phyloP scores from a whole-genome alignment of 1,140 invertebrate species.

The Monochamus saltuarius region DNA sequence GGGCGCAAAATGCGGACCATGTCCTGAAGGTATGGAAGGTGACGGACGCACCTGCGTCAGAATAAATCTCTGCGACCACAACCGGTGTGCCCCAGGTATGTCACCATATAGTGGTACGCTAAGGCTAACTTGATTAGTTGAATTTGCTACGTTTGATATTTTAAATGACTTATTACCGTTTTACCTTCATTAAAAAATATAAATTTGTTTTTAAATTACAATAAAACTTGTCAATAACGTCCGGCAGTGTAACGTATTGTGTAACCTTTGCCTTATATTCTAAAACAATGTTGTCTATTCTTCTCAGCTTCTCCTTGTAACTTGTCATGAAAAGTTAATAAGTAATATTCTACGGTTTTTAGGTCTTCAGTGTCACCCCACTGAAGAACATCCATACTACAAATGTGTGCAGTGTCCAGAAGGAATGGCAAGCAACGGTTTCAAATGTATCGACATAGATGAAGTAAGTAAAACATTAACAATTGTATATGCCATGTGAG shows the following conservation, averaged over 20 bases:
- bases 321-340: not conserved
- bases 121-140: too few species aligned
- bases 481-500: too few species aligned
- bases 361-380: slow-evolving; percentile 61
- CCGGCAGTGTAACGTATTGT: too few species aligned
- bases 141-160: too few species aligned
- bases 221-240: too few species aligned
- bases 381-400: slow-evolving; percentile 69
- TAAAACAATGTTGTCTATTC: too few species aligned
- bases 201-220: too few species aligned
- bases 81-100: slow-evolving; percentile 68
- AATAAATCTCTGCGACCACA: slow-evolving; percentile 65
- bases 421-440: slow-evolving; percentile 87
- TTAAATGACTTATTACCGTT: too few species aligned
- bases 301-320: too few species aligned
- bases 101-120: too few species aligned
- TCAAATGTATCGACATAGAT: slow-evolving; percentile 74
- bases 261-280: too few species aligned
- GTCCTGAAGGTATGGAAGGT: slow-evolving; percentile 80
- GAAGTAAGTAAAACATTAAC: slow-evolving; percentile 72
- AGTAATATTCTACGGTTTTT: not conserved
- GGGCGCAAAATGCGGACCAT: slow-evolving; percentile 78
- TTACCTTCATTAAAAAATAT: too few species aligned
- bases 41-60: slow-evolving; percentile 76
- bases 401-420: slow-evolving; percentile 74